Conservation (phyloP, 2,888 invertebrate genomes). For the Agriopis leucophaearia region DNA sequence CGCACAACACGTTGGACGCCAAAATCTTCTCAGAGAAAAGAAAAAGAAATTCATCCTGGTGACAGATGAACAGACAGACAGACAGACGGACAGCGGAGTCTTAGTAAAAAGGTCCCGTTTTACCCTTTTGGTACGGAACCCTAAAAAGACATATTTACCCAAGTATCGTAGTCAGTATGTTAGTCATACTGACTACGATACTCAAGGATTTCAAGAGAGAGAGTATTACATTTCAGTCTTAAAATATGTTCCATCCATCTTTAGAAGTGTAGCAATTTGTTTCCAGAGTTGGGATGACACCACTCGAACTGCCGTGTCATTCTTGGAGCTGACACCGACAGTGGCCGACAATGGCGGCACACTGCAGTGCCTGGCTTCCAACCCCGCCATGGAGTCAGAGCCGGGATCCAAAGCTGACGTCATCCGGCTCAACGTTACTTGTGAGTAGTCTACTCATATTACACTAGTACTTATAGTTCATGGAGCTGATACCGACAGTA, state of each 20-base stretch:
- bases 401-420: conserved; percentile 79
- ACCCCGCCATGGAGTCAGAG: conserved; percentile 76
- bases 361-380: conserved; percentile 80
- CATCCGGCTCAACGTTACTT: conserved; percentile 80
- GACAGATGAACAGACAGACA: too few species aligned
- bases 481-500: not conserved
- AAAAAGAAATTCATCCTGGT: too few species aligned
- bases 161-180: too few species aligned
- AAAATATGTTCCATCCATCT: not conserved
- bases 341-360: conserved; percentile 76
- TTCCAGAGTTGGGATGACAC: conserved; percentile 72
- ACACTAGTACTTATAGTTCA: not conserved
- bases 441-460: conserved; percentile 58
- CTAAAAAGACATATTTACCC: too few species aligned
- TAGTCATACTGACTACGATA: too few species aligned
- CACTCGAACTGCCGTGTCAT: conserved; percentile 70
- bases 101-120: too few species aligned
- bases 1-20: too few species aligned
- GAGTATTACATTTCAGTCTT: too few species aligned
- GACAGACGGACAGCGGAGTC: too few species aligned
- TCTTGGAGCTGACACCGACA: conserved; percentile 70
- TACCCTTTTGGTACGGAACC: too few species aligned
- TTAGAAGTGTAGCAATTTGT: not conserved
- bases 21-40: too few species aligned
- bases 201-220: not conserved